A percentile compares a stretch with the other conserved stretches of the same genome.
Evolutionary conservation across 2,113 vertebrate genomes (phyloP).

Genomic region (Cervus canadensis): DNA sequence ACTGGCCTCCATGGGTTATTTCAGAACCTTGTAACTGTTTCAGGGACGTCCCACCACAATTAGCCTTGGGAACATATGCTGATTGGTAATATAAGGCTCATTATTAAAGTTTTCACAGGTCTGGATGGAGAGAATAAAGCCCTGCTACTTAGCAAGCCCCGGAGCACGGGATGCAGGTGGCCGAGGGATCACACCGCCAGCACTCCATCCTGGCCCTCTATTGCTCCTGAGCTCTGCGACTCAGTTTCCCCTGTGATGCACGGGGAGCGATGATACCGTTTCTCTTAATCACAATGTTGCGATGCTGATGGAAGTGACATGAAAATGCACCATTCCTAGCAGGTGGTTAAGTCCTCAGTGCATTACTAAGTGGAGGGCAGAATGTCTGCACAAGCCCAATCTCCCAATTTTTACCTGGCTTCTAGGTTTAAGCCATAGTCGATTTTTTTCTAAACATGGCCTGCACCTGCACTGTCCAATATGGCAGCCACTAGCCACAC

Average conservation of each 20-base stretch:
- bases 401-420: not conserved
- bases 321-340: not conserved
- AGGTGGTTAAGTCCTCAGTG: rapidly evolving
- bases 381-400: not conserved
- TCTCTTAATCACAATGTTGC: not conserved
- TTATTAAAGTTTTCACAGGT: not conserved
- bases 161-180: rapidly evolving
- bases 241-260: not conserved
- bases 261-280: not conserved
- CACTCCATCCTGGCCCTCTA: rapidly evolving
- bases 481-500: not conserved
- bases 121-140: not conserved
- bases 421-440: not conserved
- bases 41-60: not conserved
- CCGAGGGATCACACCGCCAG: rapidly evolving
- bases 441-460: too few species aligned
- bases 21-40: not conserved
- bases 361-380: not conserved
- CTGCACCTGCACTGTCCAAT: not conserved
- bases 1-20: not conserved
- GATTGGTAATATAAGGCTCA: not conserved
- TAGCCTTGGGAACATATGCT: not conserved
- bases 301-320: not conserved
- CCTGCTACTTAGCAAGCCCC: rapidly evolving
- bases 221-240: not conserved